Evolutionary conservation across 1,140 invertebrate genomes (phyloP), one percentile per base, ranked within the genome.

Genomic region (Globodera rostochiensis): DNA sequence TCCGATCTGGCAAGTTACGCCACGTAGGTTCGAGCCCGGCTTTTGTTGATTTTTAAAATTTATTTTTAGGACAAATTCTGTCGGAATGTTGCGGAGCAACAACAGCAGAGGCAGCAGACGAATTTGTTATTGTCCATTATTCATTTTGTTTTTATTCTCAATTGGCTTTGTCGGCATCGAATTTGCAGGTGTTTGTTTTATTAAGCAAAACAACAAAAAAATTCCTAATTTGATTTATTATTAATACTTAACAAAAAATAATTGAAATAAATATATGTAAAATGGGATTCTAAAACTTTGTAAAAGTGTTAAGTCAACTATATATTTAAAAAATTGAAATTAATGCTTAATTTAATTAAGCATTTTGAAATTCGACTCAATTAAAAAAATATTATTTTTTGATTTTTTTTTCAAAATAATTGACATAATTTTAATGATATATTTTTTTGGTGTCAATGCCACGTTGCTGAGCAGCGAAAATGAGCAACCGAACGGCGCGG

Each of bases 1-100:
- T 64, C 57, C 57, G 57, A 64, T 64, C 57, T 64, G 57, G 57
- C 57, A 64, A 64, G 57, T 64, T 64, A 64, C 57, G 57, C 57
- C 13, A 64, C 57, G 6, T 64, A 19, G 57, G 57, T 64, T 64
- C 15, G 57, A 19, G 15, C 57, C 15, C 11, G 57, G 4, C 57
- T 19, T 19, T 2, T 64, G 13, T 64, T 64, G 13, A 19, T 60
- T 15, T 15, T 60, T 64, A 9, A 9, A 53, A 53, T 53, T 7
- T 53, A 53, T 53, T 53, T 53, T 64, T 64, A 64, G 57, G 57
- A 64, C 57, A 64, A 64, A 13, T 19, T 19, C 6, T 60, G 15
- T 11, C 57, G 11, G 57, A 60, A 60, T 60, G 57, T 60, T 19
- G 15, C 57, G 57, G 13, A 1, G 19, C 11, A 64, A 64, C 36